Conservation (phyloP, 2,888 invertebrate genomes). For the Cecidostiba fungosa region DNA sequence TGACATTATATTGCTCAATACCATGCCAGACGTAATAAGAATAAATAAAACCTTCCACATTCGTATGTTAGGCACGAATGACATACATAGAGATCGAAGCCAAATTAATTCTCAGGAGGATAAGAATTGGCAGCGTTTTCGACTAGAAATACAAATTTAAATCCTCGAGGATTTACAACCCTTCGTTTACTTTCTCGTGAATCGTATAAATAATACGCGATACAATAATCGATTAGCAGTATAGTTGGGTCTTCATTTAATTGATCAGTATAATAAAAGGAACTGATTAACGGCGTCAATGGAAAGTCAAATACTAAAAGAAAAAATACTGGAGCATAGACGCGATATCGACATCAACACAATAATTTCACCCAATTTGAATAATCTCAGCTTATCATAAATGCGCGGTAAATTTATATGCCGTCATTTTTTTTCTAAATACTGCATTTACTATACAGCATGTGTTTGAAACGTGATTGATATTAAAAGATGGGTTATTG, state of each 20-base stretch:
- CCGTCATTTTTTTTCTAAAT: not conserved
- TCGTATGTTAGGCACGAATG: not conserved
- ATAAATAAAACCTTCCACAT: not conserved
- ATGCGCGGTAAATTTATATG: not conserved
- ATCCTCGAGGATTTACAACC: not conserved
- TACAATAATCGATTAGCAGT: not conserved
- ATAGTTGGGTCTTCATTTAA: too few species aligned
- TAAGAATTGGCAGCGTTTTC: not conserved
- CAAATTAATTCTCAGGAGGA: not conserved
- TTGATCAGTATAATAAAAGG: too few species aligned
- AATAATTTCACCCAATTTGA: too few species aligned
- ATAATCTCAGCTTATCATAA: too few species aligned
- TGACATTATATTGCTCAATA: too few species aligned
- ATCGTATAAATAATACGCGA: not conserved
- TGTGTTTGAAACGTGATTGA: not conserved
- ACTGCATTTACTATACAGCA: not conserved
- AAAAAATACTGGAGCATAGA: too few species aligned
- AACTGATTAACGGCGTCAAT: too few species aligned
- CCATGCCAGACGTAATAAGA: not conserved
- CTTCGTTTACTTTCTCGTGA: not conserved
- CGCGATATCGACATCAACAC: not conserved
- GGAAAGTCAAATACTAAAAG: too few species aligned
- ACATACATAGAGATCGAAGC: not conserved
- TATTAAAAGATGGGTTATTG: slow-evolving; percentile 45
- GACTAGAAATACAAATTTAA: not conserved